phyloP scores from a whole-genome alignment of 1,140 invertebrate species.

The Drosophila kohkoa region DNA sequence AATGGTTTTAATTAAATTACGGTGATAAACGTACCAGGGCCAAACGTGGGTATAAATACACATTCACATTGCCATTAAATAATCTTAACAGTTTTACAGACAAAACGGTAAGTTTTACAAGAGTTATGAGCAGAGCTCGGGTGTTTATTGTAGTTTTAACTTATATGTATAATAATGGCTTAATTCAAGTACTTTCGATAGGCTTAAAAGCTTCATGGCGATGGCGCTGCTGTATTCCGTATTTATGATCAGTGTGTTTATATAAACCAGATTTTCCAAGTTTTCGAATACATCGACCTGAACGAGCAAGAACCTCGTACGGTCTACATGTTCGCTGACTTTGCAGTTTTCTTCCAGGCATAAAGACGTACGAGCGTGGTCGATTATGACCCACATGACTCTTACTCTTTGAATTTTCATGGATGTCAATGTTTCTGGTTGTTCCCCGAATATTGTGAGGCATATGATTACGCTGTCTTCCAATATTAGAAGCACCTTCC shows the following conservation, averaged over 20 bases:
- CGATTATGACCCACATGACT: slow-evolving; percentile 28
- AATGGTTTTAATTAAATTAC: slow-evolving; percentile 60
- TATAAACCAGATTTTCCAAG: slow-evolving; percentile 23
- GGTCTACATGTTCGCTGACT: slow-evolving; percentile 34
- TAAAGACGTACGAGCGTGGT: not conserved
- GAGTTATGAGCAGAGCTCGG: not conserved
- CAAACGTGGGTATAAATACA: not conserved
- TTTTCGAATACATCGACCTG: slow-evolving; percentile 52
- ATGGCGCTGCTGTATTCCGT: slow-evolving; percentile 29
- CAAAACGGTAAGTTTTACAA: not conserved
- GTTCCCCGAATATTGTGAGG: not conserved
- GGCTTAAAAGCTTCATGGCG: slow-evolving; percentile 6
- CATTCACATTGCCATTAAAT: not conserved
- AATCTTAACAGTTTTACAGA: not conserved
- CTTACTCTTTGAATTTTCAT: not conserved
- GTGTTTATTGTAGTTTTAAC: slow-evolving; percentile 4
- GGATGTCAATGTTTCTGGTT: not conserved
- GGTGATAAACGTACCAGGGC: not conserved
- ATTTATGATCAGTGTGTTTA: slow-evolving; percentile 44
- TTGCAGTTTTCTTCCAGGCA: slow-evolving; percentile 42
- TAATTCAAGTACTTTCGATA: not conserved
- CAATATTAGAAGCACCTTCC: not conserved
- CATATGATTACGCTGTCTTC: not conserved
- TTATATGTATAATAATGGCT: not conserved
- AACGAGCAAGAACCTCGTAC: slow-evolving; percentile 45